phyloP scores from a whole-genome alignment of 2,113 vertebrate species.

The Xyrauchen texanus region DNA sequence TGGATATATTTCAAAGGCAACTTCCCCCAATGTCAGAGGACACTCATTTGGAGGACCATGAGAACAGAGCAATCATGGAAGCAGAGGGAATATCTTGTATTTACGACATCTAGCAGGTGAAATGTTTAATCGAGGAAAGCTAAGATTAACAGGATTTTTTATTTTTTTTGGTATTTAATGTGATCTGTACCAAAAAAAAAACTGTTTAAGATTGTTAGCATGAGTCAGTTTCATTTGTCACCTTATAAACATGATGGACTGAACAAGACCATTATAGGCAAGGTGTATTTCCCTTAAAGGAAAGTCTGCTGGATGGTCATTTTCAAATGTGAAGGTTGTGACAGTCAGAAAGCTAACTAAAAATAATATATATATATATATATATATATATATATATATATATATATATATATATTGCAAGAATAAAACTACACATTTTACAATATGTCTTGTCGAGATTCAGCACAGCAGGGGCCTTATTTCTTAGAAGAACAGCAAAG shows the following conservation, averaged over 20 bases:
- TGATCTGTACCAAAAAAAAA: too few species aligned
- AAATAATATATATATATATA: neutral
- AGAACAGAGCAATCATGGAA: constrained; percentile 10
- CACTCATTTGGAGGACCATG: constrained; percentile 14
- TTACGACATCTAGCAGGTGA: neutral
- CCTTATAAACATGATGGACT: neutral
- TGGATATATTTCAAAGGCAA: constrained; percentile 34
- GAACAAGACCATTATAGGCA: neutral
- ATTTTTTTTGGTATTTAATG: too few species aligned
- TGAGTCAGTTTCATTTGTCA: neutral
- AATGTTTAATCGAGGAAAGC: too few species aligned
- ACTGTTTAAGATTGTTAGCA: too few species aligned
- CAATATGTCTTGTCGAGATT: neutral
- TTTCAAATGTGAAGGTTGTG: neutral
- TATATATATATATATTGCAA: too few species aligned
- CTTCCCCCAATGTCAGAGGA: neutral
- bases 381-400: too few species aligned
- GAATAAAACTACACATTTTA: too few species aligned
- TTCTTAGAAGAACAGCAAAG: neutral
- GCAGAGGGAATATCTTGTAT: neutral
- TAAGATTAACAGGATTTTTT: too few species aligned
- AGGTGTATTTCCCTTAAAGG: neutral
- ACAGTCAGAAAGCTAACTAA: neutral
- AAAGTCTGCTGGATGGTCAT: neutral
- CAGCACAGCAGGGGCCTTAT: neutral